These are phyloP conservation scores for Polypedilum pembai DNA, from an alignment of 1,140 invertebrate species.

Conservation along the genomic window DNA sequence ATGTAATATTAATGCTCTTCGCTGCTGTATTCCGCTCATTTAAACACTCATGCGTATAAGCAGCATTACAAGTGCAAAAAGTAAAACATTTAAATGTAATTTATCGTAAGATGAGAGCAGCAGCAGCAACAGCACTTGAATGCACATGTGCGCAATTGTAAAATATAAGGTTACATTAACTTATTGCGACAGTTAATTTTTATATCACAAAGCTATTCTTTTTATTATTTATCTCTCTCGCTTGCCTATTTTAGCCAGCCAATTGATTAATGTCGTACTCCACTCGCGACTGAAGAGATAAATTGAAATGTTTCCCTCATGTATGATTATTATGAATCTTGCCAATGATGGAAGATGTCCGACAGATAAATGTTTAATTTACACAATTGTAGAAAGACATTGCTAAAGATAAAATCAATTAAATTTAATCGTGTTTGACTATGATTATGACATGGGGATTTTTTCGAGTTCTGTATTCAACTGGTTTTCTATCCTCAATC, in stretches of 20 bases:
- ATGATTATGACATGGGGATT: no score
- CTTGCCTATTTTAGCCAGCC: background rate
- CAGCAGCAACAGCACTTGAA: background rate
- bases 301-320: constrained; percentile 2
- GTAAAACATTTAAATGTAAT: constrained; percentile 19
- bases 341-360: background rate
- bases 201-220: constrained; percentile 7
- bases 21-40: constrained; percentile 7
- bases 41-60: constrained; percentile 10
- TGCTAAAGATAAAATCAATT: no score
- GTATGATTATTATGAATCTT: background rate
- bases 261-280: background rate
- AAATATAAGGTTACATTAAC: constrained; percentile 19
- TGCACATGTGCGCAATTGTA: constrained; percentile 16
- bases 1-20: no score
- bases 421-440: no score
- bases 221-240: background rate
- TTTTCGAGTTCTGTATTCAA: no score
- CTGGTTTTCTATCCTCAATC: no score
- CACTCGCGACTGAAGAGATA: background rate
- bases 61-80: background rate
- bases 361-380: no score
- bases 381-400: no score
- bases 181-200: constrained; percentile 14
- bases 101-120: background rate